Conservation (phyloP, 2,888 invertebrate genomes). For the Drepanosiphum platanoidis region DNA sequence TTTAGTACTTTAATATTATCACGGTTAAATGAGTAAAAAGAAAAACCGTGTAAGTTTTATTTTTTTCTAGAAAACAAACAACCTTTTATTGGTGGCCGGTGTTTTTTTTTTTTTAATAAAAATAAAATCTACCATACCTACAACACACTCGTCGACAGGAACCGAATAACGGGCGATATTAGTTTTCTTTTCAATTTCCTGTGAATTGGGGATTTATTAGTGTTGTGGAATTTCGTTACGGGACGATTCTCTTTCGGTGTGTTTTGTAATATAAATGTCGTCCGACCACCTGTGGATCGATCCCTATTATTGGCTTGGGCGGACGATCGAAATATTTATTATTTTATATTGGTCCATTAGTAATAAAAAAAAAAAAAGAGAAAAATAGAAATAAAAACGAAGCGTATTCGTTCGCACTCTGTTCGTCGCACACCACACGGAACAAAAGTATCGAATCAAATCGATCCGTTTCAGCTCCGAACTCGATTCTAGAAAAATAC, state of each 20-base stretch:
- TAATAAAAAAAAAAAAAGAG: not conserved
- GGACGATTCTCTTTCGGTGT: not conserved
- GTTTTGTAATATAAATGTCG: not conserved
- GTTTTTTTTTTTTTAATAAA: no score
- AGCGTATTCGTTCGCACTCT: no score
- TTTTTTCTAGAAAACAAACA: not conserved
- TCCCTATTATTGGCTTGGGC: not conserved
- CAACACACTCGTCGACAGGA: not conserved
- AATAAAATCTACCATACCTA: no score
- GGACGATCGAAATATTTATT: not conserved
- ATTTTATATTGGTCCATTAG: not conserved
- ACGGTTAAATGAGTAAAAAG: not conserved
- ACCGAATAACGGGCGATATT: not conserved
- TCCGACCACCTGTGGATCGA: not conserved
- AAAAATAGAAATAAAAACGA: not conserved
- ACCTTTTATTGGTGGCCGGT: not conserved
- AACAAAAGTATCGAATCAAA: no score
- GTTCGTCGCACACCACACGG: no score
- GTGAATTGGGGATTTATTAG: constrained; percentile 18
- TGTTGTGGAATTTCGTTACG: not conserved
- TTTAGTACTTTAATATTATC: not conserved
- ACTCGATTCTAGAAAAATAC: no score
- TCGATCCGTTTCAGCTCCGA: no score
- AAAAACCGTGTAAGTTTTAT: not conserved
- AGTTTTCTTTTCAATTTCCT: constrained; percentile 10